Percentiles rank a stretch among this genome's conserved stretches.
phyloP scores from a whole-genome alignment of 2,797 vertebrate genomes.

The Nyctalus aviator region DNA sequence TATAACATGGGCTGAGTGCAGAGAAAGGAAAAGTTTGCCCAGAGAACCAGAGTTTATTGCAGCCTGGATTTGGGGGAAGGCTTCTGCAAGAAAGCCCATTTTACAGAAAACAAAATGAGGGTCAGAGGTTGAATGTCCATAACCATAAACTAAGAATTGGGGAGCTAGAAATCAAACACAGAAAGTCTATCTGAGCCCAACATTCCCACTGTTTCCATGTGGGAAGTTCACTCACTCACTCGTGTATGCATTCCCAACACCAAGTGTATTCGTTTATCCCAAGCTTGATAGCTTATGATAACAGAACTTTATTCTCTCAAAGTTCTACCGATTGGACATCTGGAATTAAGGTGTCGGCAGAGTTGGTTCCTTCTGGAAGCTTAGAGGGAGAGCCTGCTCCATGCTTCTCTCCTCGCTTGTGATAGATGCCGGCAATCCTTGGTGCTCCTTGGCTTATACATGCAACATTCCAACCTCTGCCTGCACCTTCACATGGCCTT shows the following conservation, averaged over 20 bases:
- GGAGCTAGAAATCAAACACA: background rate
- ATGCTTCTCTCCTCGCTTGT: too few relatives aligned
- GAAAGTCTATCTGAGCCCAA: background rate
- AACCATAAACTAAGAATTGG: background rate
- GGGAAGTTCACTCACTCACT: background rate
- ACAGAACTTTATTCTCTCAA: background rate
- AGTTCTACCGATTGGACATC: background rate
- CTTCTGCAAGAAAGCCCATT: conserved; percentile 14
- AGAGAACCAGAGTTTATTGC: background rate
- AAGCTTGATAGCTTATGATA: background rate
- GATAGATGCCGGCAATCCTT: too few relatives aligned
- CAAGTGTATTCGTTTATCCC: background rate
- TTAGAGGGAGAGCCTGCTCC: background rate
- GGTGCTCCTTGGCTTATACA: background rate
- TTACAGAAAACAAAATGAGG: conserved; percentile 24
- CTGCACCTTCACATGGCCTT: background rate
- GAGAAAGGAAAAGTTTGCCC: background rate
- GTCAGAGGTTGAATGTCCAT: background rate
- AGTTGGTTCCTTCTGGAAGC: background rate
- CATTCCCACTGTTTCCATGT: background rate
- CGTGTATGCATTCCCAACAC: background rate
- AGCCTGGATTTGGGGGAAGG: background rate
- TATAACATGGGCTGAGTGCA: background rate
- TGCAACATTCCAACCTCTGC: background rate
- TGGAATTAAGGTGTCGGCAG: background rate